Percentiles rank a stretch among this genome's conserved stretches.
phyloP scores from a whole-genome alignment of 2,797 vertebrate genomes.

The Platalea minor region DNA sequence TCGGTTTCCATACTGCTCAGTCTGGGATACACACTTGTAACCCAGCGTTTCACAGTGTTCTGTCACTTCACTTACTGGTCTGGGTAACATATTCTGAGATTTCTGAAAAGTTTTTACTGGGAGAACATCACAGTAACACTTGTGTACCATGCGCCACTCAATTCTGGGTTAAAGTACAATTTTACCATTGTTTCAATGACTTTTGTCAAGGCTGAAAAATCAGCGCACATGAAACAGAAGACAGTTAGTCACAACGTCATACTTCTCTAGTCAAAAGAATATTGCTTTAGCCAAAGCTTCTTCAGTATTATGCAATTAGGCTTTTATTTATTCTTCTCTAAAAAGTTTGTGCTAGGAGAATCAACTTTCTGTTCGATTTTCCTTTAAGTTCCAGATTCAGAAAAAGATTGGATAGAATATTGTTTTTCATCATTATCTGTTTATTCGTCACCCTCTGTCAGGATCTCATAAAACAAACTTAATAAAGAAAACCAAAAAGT shows the following conservation, averaged over 20 bases:
- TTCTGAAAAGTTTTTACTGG: neutral
- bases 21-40: neutral
- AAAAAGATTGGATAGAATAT: neutral
- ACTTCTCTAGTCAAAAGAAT: neutral
- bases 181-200: neutral
- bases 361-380: neutral
- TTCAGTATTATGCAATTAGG: neutral
- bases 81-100: neutral
- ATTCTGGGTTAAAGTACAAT: neutral
- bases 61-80: neutral
- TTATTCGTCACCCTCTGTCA: neutral
- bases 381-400: neutral
- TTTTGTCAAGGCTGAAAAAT: neutral
- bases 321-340: neutral
- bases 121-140: neutral
- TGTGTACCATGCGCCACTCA: neutral
- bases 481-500: neutral
- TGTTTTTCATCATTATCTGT: neutral
- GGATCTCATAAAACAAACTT: neutral
- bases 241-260: neutral
- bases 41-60: accelerated
- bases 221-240: neutral
- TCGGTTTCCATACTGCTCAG: neutral
- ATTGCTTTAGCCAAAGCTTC: neutral
- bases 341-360: neutral